These are phyloP conservation scores for Falcunculus frontatus DNA, from an alignment of 2,113 vertebrate genomes.

Conservation along the genomic window DNA sequence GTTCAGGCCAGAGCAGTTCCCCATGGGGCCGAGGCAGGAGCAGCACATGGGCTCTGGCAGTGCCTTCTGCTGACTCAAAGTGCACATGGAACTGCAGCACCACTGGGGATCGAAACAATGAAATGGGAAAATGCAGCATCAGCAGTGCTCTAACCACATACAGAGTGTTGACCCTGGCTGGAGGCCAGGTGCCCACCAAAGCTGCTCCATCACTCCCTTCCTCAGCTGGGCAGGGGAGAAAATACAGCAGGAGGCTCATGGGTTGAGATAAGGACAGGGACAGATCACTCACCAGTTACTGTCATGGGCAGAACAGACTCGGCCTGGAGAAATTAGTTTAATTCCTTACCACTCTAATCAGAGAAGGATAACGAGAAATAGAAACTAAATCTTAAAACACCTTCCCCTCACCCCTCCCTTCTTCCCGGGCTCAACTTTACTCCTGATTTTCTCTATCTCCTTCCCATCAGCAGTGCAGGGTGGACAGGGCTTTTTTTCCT, in stretches of 20 bases:
- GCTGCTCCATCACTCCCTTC: neutral
- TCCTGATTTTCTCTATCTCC: neutral
- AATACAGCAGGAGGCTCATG: neutral
- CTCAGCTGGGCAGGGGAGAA: neutral
- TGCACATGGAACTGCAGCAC: neutral
- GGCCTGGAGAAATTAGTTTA: neutral
- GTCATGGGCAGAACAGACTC: neutral
- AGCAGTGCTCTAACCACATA: neutral
- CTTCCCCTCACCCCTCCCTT: neutral
- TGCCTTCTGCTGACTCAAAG: neutral
- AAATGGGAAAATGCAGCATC: neutral
- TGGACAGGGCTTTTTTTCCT: neutral
- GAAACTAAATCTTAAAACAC: neutral
- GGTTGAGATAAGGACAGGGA: neutral
- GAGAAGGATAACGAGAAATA: neutral
- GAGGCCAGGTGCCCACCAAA: neutral
- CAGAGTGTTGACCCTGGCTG: neutral
- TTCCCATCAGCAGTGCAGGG: neutral
- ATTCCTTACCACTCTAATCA: neutral
- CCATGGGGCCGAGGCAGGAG: neutral
- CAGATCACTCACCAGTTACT: neutral
- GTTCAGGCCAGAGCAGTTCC: neutral
- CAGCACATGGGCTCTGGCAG: neutral
- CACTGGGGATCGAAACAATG: accelerated
- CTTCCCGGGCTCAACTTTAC: neutral